These are phyloP conservation scores for Neodontobutis hainanensis DNA, from an alignment of 2,113 vertebrate genomes.

Conservation along the genomic window DNA sequence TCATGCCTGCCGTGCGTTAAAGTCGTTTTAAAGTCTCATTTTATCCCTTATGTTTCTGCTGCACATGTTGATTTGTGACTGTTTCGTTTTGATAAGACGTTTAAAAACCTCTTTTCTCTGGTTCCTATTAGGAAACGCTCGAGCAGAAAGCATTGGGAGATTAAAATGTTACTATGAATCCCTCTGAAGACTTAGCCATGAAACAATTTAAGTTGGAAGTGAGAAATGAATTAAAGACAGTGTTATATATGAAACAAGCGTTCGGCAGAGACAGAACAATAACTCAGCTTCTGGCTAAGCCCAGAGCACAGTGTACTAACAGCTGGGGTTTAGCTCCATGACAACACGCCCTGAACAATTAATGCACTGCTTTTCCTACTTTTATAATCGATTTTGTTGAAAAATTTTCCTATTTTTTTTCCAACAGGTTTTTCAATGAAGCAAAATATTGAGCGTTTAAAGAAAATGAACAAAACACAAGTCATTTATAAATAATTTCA, in stretches of 20 bases:
- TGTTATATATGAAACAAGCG: slow-evolving; percentile 5
- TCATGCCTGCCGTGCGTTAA: not conserved
- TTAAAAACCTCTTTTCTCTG: slow-evolving; percentile 30
- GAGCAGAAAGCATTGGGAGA: slow-evolving; percentile 13
- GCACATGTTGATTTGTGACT: slow-evolving; percentile 40
- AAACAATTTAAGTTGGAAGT: not conserved
- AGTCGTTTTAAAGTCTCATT: not conserved
- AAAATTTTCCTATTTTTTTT: too few species aligned
- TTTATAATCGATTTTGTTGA: not conserved
- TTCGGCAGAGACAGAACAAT: slow-evolving; percentile 3
- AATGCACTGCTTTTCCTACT: not conserved
- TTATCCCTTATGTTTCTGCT: slow-evolving; percentile 7
- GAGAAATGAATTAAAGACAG: slow-evolving; percentile 5
- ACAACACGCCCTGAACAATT: slow-evolving; percentile 1
- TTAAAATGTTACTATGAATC: slow-evolving; percentile 7
- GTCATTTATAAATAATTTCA: too few species aligned
- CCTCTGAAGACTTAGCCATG: not conserved
- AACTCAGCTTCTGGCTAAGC: slow-evolving; percentile 5
- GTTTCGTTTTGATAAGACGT: slow-evolving; percentile 49
- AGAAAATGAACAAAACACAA: too few species aligned
- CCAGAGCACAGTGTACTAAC: not conserved
- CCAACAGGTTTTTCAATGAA: too few species aligned
- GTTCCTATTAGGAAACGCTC: slow-evolving; percentile 36
- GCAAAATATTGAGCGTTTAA: too few species aligned
- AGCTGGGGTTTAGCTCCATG: slow-evolving; percentile 8